Percentiles rank a stretch among this genome's conserved stretches.
These are phyloP conservation scores for Caenorhabditis afra DNA, from an alignment of 2,888 invertebrate genomes.

Conservation along the genomic window DNA sequence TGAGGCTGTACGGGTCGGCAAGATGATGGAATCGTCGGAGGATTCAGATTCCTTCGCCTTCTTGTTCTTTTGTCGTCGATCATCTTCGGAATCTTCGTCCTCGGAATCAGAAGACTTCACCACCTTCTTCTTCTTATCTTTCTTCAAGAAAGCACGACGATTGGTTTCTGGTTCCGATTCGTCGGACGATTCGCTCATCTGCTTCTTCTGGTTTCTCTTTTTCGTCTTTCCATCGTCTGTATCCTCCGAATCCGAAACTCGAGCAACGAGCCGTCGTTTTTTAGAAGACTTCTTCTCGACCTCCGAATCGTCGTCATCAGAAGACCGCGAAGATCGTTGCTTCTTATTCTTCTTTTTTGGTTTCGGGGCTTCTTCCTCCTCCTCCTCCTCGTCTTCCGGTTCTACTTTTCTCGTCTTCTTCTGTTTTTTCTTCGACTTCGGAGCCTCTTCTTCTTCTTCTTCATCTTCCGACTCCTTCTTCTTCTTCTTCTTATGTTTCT, in stretches of 20 bases:
- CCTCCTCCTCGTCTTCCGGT: background rate
- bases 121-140: background rate
- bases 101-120: background rate
- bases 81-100: slow-evolving; percentile 2
- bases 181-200: no score
- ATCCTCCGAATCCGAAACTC: no score
- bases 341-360: background rate
- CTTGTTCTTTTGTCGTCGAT: background rate
- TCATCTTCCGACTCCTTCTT: slow-evolving; percentile 19
- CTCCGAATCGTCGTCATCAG: background rate
- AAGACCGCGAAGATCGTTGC: background rate
- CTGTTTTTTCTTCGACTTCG: slow-evolving; percentile 10
- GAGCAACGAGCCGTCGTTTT: background rate
- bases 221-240: no score
- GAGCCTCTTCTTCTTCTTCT: background rate
- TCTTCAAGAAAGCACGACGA: no score
- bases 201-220: no score
- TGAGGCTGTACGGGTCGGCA: background rate
- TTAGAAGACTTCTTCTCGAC: background rate
- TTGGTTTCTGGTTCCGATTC: no score
- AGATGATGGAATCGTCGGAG: slow-evolving; percentile 12
- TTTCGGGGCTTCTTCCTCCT: background rate
- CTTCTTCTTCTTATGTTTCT: slow-evolving; percentile 9
- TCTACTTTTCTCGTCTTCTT: background rate
- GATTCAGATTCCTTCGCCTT: slow-evolving; percentile 7